Evolutionary conservation across 2,113 vertebrate genomes (phyloP), one percentile per base, ranked within the genome.

Genomic region (Poeciliopsis prolifica): DNA sequence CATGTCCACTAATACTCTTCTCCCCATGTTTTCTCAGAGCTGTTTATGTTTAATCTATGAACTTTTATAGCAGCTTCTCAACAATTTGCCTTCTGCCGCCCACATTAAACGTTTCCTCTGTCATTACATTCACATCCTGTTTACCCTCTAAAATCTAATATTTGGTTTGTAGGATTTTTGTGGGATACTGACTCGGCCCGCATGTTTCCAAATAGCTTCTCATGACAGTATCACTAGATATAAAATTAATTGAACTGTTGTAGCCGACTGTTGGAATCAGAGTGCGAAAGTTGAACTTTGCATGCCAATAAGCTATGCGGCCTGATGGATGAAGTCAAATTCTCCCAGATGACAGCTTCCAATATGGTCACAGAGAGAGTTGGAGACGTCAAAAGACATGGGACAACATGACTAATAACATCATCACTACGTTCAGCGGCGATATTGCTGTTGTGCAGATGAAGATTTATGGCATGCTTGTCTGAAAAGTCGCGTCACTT

Each of bases 41-140:
- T 89, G 75, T 81, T 84, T 75, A 85, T 74, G 83, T 85, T 70
- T 54, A 22, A 28, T 33, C 29, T 70, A 48, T 58, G 22, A 26
- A 17, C 44, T 48, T 64, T 74, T 35, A 26, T 28, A 64, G 48
- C 44, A 65, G 72, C 28, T 42, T 71, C 44, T 80, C 33, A 44
- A 42, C 54, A 54, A 30, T 71, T 62, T 65, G 61, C 58, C 35
- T 68, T 74, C 40, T 35, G 22, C 64, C 70, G 17, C 68, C 70
- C 48, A 54, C 35, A 74, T 37, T 74, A 44, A 62, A 15, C 61
- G 63, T 37, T 17, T 1, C 1, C 30, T 37, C 65, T 31, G 30
- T 74, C 70, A 17, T 5, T 2, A 68, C 62, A 58, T 26, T 35
- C 15, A 19, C 77, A 60, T 81, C 24, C 30, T 26, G 19, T 79